phyloP scores from a whole-genome alignment of 2,797 vertebrate species.

The Coranthus polyacanthus region DNA sequence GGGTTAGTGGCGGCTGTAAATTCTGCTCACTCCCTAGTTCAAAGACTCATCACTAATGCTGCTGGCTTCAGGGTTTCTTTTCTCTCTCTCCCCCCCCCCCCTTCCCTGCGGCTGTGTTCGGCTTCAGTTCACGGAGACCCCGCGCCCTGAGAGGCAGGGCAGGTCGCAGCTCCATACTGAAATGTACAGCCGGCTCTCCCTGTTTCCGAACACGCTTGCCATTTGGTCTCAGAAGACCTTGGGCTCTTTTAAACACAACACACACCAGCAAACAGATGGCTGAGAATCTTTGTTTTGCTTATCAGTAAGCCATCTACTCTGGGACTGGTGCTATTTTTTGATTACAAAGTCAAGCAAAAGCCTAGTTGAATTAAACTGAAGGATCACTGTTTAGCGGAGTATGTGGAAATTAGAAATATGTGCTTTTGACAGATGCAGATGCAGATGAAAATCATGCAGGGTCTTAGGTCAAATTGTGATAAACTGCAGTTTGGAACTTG shows the following conservation, averaged over 20 bases:
- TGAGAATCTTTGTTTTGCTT: slow-evolving; percentile 56
- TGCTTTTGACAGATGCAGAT: neutral
- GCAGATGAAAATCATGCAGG: neutral
- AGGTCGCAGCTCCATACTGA: slow-evolving; percentile 46
- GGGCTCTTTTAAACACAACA: slow-evolving; percentile 28
- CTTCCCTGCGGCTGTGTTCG: slow-evolving; percentile 38
- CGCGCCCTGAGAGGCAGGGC: slow-evolving; percentile 42
- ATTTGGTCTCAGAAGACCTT: slow-evolving; percentile 59
- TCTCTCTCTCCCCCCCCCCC: slow-evolving; percentile 8
- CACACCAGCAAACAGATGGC: slow-evolving; percentile 64
- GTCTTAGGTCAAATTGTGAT: neutral
- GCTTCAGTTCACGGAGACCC: slow-evolving; percentile 55
- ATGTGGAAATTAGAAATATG: neutral
- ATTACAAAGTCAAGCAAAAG: slow-evolving; percentile 23
- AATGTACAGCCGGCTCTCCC: slow-evolving; percentile 47
- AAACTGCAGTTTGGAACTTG: no score
- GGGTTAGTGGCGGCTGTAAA: slow-evolving; percentile 55
- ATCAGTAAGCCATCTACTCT: slow-evolving; percentile 48
- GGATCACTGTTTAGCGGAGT: neutral
- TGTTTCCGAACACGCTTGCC: slow-evolving; percentile 45
- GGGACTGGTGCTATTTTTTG: slow-evolving; percentile 48
- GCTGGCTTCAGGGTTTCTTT: slow-evolving; percentile 33
- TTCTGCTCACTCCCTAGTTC: slow-evolving; percentile 70
- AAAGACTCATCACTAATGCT: slow-evolving; percentile 71
- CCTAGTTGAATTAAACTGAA: slow-evolving; percentile 15